Percentiles rank a stretch among this genome's conserved stretches.
Conservation (phyloP, 1,140 invertebrate species). For the Drosophila repletoides region DNA sequence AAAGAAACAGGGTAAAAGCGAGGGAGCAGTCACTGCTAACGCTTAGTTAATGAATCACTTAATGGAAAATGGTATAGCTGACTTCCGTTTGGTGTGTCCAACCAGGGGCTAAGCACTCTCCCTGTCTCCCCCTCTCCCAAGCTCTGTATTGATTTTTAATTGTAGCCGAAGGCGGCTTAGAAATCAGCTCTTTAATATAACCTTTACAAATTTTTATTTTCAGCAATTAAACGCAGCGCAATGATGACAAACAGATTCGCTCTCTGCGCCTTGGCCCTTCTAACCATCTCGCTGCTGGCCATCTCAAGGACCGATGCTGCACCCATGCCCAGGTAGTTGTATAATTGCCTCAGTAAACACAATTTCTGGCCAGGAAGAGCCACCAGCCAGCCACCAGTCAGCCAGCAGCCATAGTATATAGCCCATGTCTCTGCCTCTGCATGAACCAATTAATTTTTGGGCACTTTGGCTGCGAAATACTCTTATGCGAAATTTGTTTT, state of each 20-base stretch:
- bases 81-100: constrained; percentile 56
- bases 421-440: constrained; percentile 4
- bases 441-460: constrained; percentile 61
- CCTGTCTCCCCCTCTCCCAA: neutral
- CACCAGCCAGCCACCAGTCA: too few species aligned
- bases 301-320: constrained; percentile 70
- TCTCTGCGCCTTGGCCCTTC: constrained; percentile 53
- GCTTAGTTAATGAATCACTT: constrained; percentile 75
- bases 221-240: constrained; percentile 46
- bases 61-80: constrained; percentile 63
- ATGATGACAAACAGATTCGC: constrained; percentile 75
- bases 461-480: constrained; percentile 35
- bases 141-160: constrained; percentile 64
- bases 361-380: too few species aligned
- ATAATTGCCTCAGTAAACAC: constrained; percentile 20
- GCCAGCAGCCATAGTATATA: too few species aligned
- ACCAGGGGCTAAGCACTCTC: neutral
- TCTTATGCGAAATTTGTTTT: constrained; percentile 37
- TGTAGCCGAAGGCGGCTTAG: constrained; percentile 20
- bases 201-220: constrained; percentile 9
- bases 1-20: neutral
- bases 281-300: constrained; percentile 62
- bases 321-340: constrained; percentile 82
- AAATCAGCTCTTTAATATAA: neutral
- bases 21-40: neutral